Percentiles rank a stretch among this genome's conserved stretches.
These are phyloP conservation scores for Euwallacea fornicatus DNA, from an alignment of 1,140 invertebrate genomes.

Conservation along the genomic window DNA sequence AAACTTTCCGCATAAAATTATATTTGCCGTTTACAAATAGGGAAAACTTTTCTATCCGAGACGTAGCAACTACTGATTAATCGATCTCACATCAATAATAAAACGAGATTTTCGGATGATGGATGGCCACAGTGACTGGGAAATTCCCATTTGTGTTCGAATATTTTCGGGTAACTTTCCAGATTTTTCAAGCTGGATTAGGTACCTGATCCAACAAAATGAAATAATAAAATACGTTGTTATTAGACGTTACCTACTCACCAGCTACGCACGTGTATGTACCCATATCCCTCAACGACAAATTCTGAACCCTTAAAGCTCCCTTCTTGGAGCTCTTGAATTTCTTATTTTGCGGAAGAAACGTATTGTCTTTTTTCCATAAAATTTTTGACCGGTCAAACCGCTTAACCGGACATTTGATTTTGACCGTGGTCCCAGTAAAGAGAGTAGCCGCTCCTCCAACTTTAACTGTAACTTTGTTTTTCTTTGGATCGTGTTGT, in stretches of 20 bases:
- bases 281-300: conserved; percentile 75
- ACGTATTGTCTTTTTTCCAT: conserved; percentile 80
- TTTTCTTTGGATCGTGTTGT: conserved; percentile 75
- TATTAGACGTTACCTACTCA: neutral
- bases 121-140: too few relatives aligned
- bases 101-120: too few relatives aligned
- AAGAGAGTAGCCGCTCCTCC: conserved; percentile 83
- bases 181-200: too few relatives aligned
- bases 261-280: conserved; percentile 82
- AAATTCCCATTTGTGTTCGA: too few relatives aligned
- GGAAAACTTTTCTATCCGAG: too few relatives aligned
- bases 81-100: too few relatives aligned
- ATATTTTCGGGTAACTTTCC: too few relatives aligned
- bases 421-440: conserved; percentile 83
- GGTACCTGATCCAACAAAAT: too few relatives aligned
- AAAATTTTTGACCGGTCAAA: conserved; percentile 77
- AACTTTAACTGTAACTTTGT: conserved; percentile 77
- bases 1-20: too few relatives aligned
- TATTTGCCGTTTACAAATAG: too few relatives aligned
- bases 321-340: conserved; percentile 86
- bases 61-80: too few relatives aligned
- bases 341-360: conserved; percentile 72
- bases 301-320: conserved; percentile 76
- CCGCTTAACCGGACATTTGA: conserved; percentile 85
- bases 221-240: too few relatives aligned